phyloP scores from a whole-genome alignment of 2,888 invertebrate species.

The Drosophila anomalata region DNA sequence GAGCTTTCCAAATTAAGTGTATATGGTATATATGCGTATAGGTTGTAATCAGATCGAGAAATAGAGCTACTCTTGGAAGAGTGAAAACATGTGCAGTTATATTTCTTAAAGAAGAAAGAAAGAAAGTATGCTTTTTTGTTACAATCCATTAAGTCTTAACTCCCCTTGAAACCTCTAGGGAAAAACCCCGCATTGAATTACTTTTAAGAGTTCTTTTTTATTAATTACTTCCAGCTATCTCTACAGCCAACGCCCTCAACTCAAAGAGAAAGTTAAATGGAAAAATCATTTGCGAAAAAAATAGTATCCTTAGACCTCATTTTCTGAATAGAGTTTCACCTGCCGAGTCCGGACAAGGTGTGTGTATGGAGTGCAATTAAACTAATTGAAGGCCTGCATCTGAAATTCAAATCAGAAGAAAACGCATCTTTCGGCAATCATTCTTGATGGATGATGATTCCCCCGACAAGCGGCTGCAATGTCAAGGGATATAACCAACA shows the following conservation, averaged over 20 bases:
- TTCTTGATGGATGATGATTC: slow-evolving; percentile 78
- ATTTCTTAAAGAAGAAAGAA: not conserved
- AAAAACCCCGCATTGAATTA: slow-evolving; percentile 13
- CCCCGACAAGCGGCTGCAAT: slow-evolving; percentile 63
- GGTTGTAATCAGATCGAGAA: slow-evolving; percentile 25
- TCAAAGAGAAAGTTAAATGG: not conserved
- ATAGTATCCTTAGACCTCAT: slow-evolving; percentile 5
- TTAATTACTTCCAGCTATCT: slow-evolving; percentile 26
- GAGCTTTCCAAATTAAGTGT: slow-evolving; percentile 68
- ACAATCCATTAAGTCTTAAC: too few relatives aligned
- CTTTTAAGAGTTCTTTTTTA: slow-evolving; percentile 4
- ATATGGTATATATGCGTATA: slow-evolving; percentile 22
- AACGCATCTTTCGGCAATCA: slow-evolving; percentile 77
- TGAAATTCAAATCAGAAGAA: slow-evolving; percentile 74
- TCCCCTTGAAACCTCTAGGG: not conserved
- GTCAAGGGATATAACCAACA: slow-evolving; percentile 71
- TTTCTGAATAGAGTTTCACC: slow-evolving; percentile 52
- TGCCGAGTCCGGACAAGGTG: slow-evolving; percentile 45
- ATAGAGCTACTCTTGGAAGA: not conserved
- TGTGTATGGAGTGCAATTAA: slow-evolving; percentile 66
- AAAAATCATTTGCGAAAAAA: slow-evolving; percentile 16
- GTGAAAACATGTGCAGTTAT: slow-evolving; percentile 41
- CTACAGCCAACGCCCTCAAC: slow-evolving; percentile 15
- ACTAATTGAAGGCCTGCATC: slow-evolving; percentile 71
- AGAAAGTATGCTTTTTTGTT: slow-evolving; percentile 13